Percentiles rank a stretch among this genome's conserved stretches.
Evolutionary conservation across 1,140 invertebrate genomes (phyloP).

Genomic region (Tribolium castaneum): DNA sequence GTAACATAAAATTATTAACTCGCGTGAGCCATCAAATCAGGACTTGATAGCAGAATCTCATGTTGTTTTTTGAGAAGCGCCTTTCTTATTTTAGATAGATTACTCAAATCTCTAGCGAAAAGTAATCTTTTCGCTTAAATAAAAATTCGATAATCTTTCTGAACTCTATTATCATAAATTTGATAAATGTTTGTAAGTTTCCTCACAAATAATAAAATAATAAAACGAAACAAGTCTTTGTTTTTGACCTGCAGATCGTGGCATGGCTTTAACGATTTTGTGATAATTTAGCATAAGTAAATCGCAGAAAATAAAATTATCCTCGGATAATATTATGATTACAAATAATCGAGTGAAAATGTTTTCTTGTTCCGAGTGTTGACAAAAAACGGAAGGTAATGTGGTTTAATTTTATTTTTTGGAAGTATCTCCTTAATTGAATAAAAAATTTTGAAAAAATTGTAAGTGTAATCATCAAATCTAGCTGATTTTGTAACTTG

Average conservation of each 20-base stretch:
- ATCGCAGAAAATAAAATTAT: neutral
- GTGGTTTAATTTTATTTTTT: no score
- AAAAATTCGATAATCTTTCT: neutral
- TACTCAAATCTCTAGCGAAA: conserved; percentile 11
- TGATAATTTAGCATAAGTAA: neutral
- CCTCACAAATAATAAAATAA: conserved; percentile 7
- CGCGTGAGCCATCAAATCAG: neutral
- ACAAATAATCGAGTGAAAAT: no score
- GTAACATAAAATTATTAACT: no score
- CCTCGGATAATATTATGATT: no score
- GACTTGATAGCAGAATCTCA: neutral
- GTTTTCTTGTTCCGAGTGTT: no score
- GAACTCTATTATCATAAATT: conserved; percentile 27
- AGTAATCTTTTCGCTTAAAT: conserved; percentile 14
- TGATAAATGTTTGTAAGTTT: conserved; percentile 30
- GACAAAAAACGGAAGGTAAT: no score
- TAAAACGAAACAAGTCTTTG: neutral
- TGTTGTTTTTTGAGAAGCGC: neutral
- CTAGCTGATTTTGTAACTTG: conserved; percentile 27
- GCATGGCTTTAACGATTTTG: neutral
- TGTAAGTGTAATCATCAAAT: neutral
- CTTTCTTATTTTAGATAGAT: neutral
- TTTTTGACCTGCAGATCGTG: neutral
- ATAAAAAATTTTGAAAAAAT: no score
- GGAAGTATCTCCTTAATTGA: no score